Evolutionary conservation across 2,113 vertebrate genomes (phyloP), one percentile per base, ranked within the genome.

Genomic region (Gnathochromis pfefferi): DNA sequence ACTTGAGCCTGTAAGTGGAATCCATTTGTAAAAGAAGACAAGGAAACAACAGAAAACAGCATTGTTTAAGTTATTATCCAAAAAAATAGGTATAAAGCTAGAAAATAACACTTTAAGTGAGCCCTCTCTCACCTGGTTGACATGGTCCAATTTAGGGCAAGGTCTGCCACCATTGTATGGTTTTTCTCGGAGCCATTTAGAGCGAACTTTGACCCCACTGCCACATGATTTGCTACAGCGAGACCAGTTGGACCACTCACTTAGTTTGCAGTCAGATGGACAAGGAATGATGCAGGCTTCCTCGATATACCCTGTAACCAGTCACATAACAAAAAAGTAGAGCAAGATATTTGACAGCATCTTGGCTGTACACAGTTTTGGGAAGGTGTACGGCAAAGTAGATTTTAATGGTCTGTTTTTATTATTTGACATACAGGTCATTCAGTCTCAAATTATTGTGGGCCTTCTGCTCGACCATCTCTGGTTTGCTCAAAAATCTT

Each of bases 231-330:
- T 99, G 53, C 98, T 99, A 87, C 99, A 99, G 68, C 99, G 98
- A 1, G 99, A 99, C 99, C 99, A 99, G 92, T 98, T 99, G 94
- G 99, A 99, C 99, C 99, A 99, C 79, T 99, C 99, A 3, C 99
- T 99, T 83, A 99, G 97, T 84, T 99, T 99, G 94, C 99, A 99
- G 95, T 99, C 99, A 0, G 99, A 99, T 1, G 99, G 99, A 65
- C 99, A 99, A 5, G 98, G 97, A 84, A 99, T 99, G 89, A 98
- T 98, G 89, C 99, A 99, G 14, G 99, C 99, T 95, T 99, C 98
- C 88, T 99, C 99, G 4, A 99, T 99, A 81, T 99, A 98, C 19
- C 98, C 99, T 99, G 93, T 0, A 85, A 84, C 26, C 73, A 68
- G 40, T 53, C 82, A 70, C 16, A 83, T 17, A 68, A 83, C 3